Conservation (phyloP, 2,797 vertebrate species). For the Enteromius thamalakanensis region DNA sequence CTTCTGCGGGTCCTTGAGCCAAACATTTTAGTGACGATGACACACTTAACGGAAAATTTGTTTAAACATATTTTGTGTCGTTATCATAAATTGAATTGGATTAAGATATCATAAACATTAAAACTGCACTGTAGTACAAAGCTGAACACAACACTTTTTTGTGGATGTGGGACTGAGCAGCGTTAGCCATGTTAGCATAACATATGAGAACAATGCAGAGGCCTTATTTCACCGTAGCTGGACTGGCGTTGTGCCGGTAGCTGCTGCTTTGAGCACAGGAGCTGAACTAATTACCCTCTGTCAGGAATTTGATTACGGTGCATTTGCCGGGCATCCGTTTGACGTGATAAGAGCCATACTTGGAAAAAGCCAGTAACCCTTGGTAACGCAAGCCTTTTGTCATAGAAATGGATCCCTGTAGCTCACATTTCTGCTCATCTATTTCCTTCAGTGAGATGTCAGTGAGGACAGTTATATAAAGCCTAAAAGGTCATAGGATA, state of each 20-base stretch:
- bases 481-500: not conserved
- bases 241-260: conserved; percentile 47
- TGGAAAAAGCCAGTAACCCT: conserved; percentile 35
- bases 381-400: conserved; percentile 60
- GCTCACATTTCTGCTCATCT: conserved; percentile 41
- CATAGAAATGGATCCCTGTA: conserved; percentile 38
- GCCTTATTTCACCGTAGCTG: conserved; percentile 37
- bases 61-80: conserved; percentile 69
- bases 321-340: conserved; percentile 51
- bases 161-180: conserved; percentile 6
- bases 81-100: conserved; percentile 59
- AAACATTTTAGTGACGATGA: conserved; percentile 21
- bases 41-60: conserved; percentile 67
- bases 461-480: conserved; percentile 23
- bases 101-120: conserved; percentile 44
- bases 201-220: conserved; percentile 56
- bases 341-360: conserved; percentile 31
- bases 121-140: not conserved
- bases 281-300: conserved; percentile 61
- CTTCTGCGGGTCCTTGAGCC: conserved; percentile 14
- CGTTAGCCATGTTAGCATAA: conserved; percentile 17
- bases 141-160: not conserved
- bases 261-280: conserved; percentile 43
- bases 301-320: conserved; percentile 61
- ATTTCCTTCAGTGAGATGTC: conserved; percentile 23